Evolutionary conservation across 2,888 invertebrate species (phyloP).

Genomic region (Uloborus plumipes): DNA sequence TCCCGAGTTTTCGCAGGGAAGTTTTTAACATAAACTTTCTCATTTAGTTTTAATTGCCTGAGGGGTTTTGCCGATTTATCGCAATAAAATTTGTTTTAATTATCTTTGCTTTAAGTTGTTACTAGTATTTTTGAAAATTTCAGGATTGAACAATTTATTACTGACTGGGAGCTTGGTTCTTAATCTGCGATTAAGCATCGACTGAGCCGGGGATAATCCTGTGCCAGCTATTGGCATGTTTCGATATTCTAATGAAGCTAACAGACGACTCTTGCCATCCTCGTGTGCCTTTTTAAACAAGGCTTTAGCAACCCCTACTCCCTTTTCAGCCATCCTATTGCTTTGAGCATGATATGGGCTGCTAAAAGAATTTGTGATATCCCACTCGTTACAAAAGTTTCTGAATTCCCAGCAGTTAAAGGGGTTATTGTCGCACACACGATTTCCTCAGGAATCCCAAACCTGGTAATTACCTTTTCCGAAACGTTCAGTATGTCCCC

Average conservation of each 20-base stretch:
- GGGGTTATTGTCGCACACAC: constrained; percentile 2
- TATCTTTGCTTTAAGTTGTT: too few relatives aligned
- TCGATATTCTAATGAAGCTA: constrained; percentile 1
- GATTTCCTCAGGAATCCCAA: constrained; percentile 5
- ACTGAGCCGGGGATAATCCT: neutral
- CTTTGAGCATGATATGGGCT: constrained; percentile 12
- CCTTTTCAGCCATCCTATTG: constrained; percentile 32
- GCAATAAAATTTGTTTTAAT: too few relatives aligned
- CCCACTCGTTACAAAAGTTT: constrained; percentile 13
- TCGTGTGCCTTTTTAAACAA: constrained; percentile 11
- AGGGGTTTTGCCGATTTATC: too few relatives aligned
- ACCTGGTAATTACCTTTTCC: constrained; percentile 7
- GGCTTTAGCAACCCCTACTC: constrained; percentile 16
- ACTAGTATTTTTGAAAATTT: neutral
- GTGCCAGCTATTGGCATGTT: constrained; percentile 3
- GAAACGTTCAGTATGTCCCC: constrained; percentile 18
- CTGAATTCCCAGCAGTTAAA: constrained; percentile 17
- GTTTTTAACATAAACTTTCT: too few relatives aligned
- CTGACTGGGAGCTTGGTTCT: neutral
- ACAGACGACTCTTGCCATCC: too few relatives aligned
- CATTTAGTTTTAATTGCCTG: too few relatives aligned
- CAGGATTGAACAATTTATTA: neutral
- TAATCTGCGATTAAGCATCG: constrained; percentile 9
- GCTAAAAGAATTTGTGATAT: neutral
- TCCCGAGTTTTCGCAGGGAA: too few relatives aligned